A percentile compares a stretch with the other conserved stretches of the same genome.
These are phyloP conservation scores for Drosophila kikkawai DNA, from an alignment of 1,140 invertebrate genomes.

Conservation along the genomic window DNA sequence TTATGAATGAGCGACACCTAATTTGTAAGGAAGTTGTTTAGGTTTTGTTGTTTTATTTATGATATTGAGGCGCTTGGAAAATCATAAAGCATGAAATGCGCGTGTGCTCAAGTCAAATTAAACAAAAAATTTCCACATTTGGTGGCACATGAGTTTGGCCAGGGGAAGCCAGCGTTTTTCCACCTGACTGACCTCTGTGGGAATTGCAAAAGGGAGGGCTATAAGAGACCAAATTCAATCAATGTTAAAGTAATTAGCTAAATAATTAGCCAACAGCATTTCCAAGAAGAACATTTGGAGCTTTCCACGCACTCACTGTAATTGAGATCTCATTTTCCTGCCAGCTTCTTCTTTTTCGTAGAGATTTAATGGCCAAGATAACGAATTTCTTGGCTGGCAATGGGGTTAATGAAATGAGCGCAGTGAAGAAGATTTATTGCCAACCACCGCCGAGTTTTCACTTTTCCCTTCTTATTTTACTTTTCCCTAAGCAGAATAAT, in stretches of 20 bases:
- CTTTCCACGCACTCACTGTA: conserved; percentile 61
- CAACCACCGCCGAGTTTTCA: conserved; percentile 62
- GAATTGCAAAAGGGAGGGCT: conserved; percentile 24
- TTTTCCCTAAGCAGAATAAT: conserved; percentile 27
- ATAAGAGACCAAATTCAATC: conserved; percentile 4
- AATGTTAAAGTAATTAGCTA: conserved; percentile 2
- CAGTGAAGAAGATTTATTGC: conserved; percentile 73
- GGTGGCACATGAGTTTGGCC: conserved; percentile 52
- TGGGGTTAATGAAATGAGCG: conserved; percentile 71
- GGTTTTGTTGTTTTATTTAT: conserved; percentile 63
- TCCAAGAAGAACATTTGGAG: conserved; percentile 28
- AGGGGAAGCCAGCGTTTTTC: conserved; percentile 68
- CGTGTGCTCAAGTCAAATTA: conserved; percentile 58
- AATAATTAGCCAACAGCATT: conserved; percentile 7
- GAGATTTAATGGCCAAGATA: conserved; percentile 60
- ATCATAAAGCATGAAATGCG: conserved; percentile 73
- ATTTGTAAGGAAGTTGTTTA: conserved; percentile 29
- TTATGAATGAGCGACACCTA: conserved; percentile 51
- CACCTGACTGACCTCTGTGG: conserved; percentile 66
- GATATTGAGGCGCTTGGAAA: conserved; percentile 62
- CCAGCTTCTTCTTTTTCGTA: conserved; percentile 22
- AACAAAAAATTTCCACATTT: conserved; percentile 42
- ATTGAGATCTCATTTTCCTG: conserved; percentile 42
- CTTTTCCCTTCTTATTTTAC: conserved; percentile 48
- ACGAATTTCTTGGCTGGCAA: conserved; percentile 44